Conservation (phyloP, 2,113 vertebrate species). For the Hoplias malabaricus region DNA sequence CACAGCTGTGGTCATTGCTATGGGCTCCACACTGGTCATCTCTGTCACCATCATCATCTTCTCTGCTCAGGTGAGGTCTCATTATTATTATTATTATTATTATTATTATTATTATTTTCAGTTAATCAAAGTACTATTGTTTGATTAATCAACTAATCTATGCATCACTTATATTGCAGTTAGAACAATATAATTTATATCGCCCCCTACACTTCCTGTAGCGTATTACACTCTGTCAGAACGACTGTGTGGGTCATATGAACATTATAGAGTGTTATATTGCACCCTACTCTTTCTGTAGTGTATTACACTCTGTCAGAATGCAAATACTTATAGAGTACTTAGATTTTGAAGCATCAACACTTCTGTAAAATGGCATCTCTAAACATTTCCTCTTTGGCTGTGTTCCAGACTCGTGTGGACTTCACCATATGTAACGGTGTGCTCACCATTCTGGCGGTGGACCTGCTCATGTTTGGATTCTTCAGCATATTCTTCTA, state of each 20-base stretch:
- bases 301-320: not conserved
- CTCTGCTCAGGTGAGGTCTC: conserved; percentile 67
- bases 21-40: conserved; percentile 66
- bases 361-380: too few relatives aligned
- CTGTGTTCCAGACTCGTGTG: conserved; percentile 61
- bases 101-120: too few relatives aligned
- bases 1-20: conserved; percentile 64
- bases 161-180: too few relatives aligned
- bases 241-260: too few relatives aligned
- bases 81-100: too few relatives aligned
- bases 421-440: conserved; percentile 67
- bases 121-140: too few relatives aligned
- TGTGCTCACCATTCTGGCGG: conserved; percentile 55
- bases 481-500: conserved; percentile 70
- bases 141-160: too few relatives aligned
- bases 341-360: too few relatives aligned
- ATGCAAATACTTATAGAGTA: not conserved
- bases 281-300: too few relatives aligned
- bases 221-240: too few relatives aligned
- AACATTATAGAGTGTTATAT: not conserved
- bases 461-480: conserved; percentile 69
- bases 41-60: conserved; percentile 68
- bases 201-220: too few relatives aligned
- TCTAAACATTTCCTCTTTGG: not conserved
- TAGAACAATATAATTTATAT: too few relatives aligned